Base-by-base conservation (phyloP, 2,797 vertebrate genomes). In the Cygnus olor region DNA sequence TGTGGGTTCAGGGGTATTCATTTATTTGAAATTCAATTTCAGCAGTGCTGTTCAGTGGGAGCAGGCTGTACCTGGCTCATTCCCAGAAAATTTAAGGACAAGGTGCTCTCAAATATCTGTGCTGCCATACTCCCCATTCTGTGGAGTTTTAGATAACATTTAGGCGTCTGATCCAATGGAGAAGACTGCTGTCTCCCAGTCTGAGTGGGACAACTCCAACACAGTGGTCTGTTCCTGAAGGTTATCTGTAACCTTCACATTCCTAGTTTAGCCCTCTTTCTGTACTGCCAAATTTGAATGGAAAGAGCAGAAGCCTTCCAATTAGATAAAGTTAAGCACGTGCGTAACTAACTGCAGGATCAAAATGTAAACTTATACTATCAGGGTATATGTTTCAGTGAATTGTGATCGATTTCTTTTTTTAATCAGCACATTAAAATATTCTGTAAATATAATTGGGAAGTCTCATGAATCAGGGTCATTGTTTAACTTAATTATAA, bases 401-500 rank as follows among this genome's bases (percentile, higher is more conserved):
- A 44, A 63, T 66, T 89, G 38, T 54, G 90, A 78, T 56, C 61
- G 47, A 80, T 45, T 45, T 90, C 81, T 45, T 77, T 69, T 87
- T 71, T 69, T 34, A 16, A 53, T 30, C 68, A 81, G 18, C 30
- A 82, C 71, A 42, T 63, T 84, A 30, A 93, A 65, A n/a, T 54
- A 49, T 57, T n/a, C 64, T 84, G 42, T 57, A 90, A 85, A 85
- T 71, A 45, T 57, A 81, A 72, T 45, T 64, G 64, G 53, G n/a
- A 87, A 80, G 36, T 56, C 81, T 89, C 76, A 21, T 68, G 76
- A 92, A 71, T 96, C 51, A 80, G 77, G 30, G 68, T 89, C 30
- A 53, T 93, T 89, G n/a, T 81, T 93, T 81, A 79, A 71, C 38
- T 76, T 65, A 56, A 69, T 87, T 76, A 28, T 10, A 88, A 80